Evolutionary conservation across 2,888 invertebrate species (phyloP).

Genomic region (Mesorhabditis sp.): DNA sequence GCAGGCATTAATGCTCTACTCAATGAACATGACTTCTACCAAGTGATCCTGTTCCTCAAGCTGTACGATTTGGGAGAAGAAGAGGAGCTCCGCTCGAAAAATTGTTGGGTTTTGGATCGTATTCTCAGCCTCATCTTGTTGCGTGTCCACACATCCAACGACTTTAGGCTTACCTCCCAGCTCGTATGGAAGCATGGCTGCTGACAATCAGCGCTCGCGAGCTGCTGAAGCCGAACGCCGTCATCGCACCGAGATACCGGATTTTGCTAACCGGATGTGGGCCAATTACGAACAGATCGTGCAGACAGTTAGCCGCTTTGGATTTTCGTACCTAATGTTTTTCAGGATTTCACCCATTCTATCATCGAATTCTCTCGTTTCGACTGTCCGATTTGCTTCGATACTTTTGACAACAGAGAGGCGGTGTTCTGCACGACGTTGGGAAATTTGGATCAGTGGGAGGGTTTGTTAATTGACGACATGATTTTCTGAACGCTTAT

Average conservation of each 20-base stretch:
- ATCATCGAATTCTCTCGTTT: neutral
- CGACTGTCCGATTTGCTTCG: conserved; percentile 6
- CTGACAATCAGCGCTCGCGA: neutral
- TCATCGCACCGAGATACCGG: neutral
- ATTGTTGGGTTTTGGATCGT: neutral
- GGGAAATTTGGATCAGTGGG: neutral
- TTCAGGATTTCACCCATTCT: neutral
- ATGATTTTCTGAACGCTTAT: too few species aligned
- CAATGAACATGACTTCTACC: neutral
- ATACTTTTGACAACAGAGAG: neutral
- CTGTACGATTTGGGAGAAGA: neutral
- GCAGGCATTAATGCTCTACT: neutral
- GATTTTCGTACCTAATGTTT: neutral
- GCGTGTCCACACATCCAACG: too few species aligned
- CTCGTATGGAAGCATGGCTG: too few species aligned
- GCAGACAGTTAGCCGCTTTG: neutral
- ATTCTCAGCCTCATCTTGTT: too few species aligned
- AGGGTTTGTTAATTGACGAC: too few species aligned
- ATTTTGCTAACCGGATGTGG: conserved; percentile 1
- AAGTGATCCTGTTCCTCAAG: neutral
- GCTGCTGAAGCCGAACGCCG: neutral
- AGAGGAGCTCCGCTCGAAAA: neutral
- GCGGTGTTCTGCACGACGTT: neutral
- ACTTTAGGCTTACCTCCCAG: too few species aligned
- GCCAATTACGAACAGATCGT: neutral